Conservation (phyloP, 1,140 invertebrate genomes). For the Neocloeon triangulifer region DNA sequence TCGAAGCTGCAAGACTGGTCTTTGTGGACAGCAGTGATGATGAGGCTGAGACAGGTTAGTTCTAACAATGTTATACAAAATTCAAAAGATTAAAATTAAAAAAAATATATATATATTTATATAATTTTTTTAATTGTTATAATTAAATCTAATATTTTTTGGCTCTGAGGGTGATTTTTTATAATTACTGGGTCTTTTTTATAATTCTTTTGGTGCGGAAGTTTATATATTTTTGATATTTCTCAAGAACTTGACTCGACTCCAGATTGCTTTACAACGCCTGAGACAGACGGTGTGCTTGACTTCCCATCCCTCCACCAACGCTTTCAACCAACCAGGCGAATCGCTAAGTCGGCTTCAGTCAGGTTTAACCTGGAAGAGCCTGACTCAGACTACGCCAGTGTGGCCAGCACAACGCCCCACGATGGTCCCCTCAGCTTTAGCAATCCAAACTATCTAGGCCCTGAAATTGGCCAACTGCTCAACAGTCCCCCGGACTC, state of each 20-base stretch:
- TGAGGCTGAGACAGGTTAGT: conserved; percentile 2
- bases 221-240: too few species aligned
- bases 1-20: conserved; percentile 41
- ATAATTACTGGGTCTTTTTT: too few species aligned
- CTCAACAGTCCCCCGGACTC: conserved; percentile 27
- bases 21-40: conserved; percentile 47
- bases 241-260: too few species aligned
- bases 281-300: conserved; percentile 4
- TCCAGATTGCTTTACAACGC: too few species aligned
- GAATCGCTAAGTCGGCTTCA: neutral
- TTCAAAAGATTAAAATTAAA: too few species aligned
- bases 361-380: too few species aligned
- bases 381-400: conserved; percentile 59
- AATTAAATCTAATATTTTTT: too few species aligned
- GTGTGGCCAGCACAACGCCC: conserved; percentile 42
- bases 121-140: too few species aligned
- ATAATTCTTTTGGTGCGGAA: too few species aligned
- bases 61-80: too few species aligned
- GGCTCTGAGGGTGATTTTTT: too few species aligned
- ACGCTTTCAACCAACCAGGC: conserved; percentile 11
- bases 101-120: too few species aligned
- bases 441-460: conserved; percentile 50
- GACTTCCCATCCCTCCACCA: conserved; percentile 13
- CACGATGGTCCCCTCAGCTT: conserved; percentile 15
- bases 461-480: conserved; percentile 29